phyloP scores from a whole-genome alignment of 2,113 vertebrate genomes.

The Nesoenas mayeri region DNA sequence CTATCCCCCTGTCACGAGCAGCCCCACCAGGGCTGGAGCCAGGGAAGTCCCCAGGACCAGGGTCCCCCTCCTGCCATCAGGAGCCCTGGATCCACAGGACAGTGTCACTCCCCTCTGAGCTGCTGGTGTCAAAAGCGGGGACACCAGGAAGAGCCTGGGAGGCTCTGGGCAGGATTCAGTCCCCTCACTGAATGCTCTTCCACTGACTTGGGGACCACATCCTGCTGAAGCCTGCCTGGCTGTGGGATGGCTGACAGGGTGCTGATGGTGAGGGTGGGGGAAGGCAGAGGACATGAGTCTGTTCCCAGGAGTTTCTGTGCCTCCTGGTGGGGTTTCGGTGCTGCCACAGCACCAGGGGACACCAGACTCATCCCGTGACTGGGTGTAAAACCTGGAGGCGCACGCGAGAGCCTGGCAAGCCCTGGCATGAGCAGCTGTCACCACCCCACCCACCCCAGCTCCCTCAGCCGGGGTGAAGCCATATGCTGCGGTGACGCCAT shows the following conservation, averaged over 20 bases:
- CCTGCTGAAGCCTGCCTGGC: background rate
- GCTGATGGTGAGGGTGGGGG: background rate
- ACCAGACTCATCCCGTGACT: background rate
- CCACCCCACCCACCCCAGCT: background rate
- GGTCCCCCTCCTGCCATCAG: background rate
- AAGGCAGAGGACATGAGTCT: background rate
- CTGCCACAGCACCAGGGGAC: accelerated
- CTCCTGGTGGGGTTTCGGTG: background rate
- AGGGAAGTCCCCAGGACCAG: too few species aligned
- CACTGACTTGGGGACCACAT: accelerated
- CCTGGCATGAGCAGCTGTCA: accelerated
- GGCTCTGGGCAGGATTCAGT: background rate
- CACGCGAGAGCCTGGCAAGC: accelerated
- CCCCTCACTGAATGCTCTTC: background rate
- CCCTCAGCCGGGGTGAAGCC: background rate
- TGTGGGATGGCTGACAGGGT: accelerated
- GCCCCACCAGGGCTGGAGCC: background rate
- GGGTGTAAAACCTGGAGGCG: accelerated
- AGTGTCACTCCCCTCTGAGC: background rate
- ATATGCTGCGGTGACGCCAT: too few species aligned
- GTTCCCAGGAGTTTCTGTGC: background rate
- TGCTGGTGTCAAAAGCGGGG: background rate
- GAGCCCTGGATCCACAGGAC: accelerated
- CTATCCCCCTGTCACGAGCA: background rate
- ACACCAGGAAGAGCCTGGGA: background rate